Evolutionary conservation across 2,797 vertebrate species (phyloP), one percentile per base, ranked within the genome.

Genomic region (Neosilurus hyrtlii): DNA sequence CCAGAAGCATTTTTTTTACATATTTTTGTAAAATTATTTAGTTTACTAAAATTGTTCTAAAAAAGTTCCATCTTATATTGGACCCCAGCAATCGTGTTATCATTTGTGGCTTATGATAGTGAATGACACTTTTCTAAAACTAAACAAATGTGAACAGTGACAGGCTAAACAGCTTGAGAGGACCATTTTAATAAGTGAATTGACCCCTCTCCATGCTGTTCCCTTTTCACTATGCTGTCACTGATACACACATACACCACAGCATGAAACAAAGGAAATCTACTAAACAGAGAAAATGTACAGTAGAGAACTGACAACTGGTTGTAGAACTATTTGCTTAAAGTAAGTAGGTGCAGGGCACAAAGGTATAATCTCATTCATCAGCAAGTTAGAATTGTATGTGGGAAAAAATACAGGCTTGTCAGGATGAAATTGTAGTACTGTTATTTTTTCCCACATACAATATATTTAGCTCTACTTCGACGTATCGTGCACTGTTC

Each of bases 161-260:
- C 83, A 79, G 83, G 61, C 56, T 85, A 68, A 37, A 52, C 78
- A 57, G 78, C 65, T 66, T 76, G 76, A 85, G 83, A 83, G 67
- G 83, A 85, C 85, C 82, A 80, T 82, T 86, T 86, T 85, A 85
- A 87, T 88, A 88, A 88, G 86, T 78, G 71, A 73, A 73, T 79
- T 87, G 87, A 86, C 86, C 88, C 86, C 87, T 87, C 86, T 83
- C 86, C 73, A 24, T 72, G 74, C 85, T 83, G 85, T 84, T 85
- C 85, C 71, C 76, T 74, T 67, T 68, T 54, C 61, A 22, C 16
- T 51, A 54, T 75, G 80, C 63, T 73, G 51, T 66, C 85, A 63
- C 72, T 22, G 20, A 83, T 71, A 65, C 84, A 57, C 79, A 71
- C 54, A 52, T 59, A 62, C 81, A 54, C 9, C 6, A 63, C 73